Percentiles rank a stretch among this genome's conserved stretches.
phyloP scores from a whole-genome alignment of 2,888 invertebrate species.

The Phyto melanocephala region DNA sequence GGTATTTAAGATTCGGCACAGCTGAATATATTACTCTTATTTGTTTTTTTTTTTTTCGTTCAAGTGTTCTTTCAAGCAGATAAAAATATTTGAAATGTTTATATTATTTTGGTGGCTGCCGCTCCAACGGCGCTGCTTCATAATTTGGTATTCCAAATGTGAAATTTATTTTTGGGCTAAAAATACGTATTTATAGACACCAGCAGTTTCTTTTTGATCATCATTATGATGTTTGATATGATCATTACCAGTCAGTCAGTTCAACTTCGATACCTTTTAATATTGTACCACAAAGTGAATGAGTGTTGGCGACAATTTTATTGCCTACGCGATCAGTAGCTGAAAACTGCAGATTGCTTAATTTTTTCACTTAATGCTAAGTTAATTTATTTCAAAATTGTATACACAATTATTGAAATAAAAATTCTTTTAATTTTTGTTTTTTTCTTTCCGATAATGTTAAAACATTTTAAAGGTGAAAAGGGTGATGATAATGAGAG shows the following conservation, averaged over 20 bases:
- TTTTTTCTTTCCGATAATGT: background rate
- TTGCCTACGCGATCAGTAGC: conserved; percentile 41
- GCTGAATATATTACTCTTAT: background rate
- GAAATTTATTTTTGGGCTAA: conserved; percentile 41
- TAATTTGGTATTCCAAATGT: conserved; percentile 56
- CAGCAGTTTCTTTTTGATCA: background rate
- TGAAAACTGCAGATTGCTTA: conserved; percentile 59
- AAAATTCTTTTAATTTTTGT: conserved; percentile 43
- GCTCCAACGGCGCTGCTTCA: background rate
- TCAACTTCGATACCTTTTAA: conserved; percentile 39
- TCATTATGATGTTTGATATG: conserved; percentile 13
- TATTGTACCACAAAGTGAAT: conserved; percentile 14
- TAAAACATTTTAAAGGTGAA: conserved; percentile 6
- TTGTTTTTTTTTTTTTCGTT: background rate
- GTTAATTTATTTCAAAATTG: conserved; percentile 35
- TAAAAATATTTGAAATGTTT: conserved; percentile 46
- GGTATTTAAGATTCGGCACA: background rate
- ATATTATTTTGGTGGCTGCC: conserved; percentile 34
- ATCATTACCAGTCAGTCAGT: conserved; percentile 8
- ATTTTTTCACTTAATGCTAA: conserved; percentile 18
- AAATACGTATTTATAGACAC: conserved; percentile 32
- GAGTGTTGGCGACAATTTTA: conserved; percentile 27
- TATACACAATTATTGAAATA: conserved; percentile 32
- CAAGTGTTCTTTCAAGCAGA: conserved; percentile 8
- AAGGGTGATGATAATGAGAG: background rate